Evolutionary conservation across 2,888 invertebrate genomes (phyloP).

Genomic region (Cyclophora albipunctata): DNA sequence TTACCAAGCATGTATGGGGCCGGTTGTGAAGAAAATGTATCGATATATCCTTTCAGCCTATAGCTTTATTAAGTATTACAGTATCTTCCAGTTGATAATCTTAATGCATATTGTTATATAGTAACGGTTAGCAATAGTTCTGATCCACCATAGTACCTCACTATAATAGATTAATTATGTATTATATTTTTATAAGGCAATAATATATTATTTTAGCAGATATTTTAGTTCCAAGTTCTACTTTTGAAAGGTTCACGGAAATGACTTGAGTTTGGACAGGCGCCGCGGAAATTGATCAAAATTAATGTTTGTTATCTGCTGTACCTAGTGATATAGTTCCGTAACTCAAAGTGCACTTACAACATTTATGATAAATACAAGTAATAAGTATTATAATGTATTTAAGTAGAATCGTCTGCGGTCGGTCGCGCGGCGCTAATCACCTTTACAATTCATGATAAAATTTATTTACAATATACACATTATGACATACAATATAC

Average conservation of each 20-base stretch:
- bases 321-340: slow-evolving; percentile 62
- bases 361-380: slow-evolving; percentile 50
- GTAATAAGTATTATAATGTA: slow-evolving; percentile 55
- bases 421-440: slow-evolving; percentile 60
- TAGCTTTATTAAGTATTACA: slow-evolving; percentile 71
- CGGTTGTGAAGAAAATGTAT: slow-evolving; percentile 26
- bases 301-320: slow-evolving; percentile 32
- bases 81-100: slow-evolving; percentile 66
- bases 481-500: slow-evolving; percentile 65
- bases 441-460: slow-evolving; percentile 62
- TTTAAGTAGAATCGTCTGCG: slow-evolving; percentile 43
- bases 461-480: slow-evolving; percentile 72
- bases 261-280: neutral
- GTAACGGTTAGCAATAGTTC: slow-evolving; percentile 63
- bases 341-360: slow-evolving; percentile 73
- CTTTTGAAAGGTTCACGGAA: slow-evolving; percentile 8
- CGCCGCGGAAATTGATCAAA: slow-evolving; percentile 9
- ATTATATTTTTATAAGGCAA: slow-evolving; percentile 29
- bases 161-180: slow-evolving; percentile 52
- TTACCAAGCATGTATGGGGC: slow-evolving; percentile 20
- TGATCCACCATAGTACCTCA: slow-evolving; percentile 70
- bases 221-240: neutral
- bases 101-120: slow-evolving; percentile 38
- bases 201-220: slow-evolving; percentile 28
- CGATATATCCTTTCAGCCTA: slow-evolving; percentile 59